These are phyloP conservation scores for Adineta ricciae DNA, from an alignment of 2,888 invertebrate species.

Conservation along the genomic window DNA sequence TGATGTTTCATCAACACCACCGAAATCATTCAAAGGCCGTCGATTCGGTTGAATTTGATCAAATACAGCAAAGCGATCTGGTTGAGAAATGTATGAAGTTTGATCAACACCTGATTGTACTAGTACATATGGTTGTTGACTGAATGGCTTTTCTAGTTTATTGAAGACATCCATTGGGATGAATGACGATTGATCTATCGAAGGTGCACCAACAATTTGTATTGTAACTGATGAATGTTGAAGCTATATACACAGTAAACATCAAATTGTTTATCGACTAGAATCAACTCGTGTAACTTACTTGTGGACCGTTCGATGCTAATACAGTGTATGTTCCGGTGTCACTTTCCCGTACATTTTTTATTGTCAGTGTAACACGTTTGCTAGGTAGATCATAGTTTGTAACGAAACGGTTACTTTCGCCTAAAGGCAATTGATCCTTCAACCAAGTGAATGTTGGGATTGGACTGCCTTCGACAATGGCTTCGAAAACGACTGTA, in stretches of 20 bases:
- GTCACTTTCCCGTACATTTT: constrained; percentile 26
- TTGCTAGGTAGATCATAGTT: constrained; percentile 28
- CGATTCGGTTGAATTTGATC: neutral
- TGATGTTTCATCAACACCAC: constrained; percentile 31
- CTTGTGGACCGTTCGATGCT: constrained; percentile 39
- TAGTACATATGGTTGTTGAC: neutral
- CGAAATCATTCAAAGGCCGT: neutral
- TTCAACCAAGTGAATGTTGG: constrained; percentile 22
- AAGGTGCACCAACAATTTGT: neutral
- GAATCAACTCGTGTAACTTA: too few species aligned
- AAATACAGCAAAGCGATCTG: constrained; percentile 18
- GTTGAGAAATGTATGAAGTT: neutral
- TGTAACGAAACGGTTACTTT: constrained; percentile 19
- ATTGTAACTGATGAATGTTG: neutral
- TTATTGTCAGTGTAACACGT: constrained; percentile 34
- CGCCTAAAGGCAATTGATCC: constrained; percentile 18
- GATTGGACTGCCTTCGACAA: constrained; percentile 25
- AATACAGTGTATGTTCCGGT: constrained; percentile 40
- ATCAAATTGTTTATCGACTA: too few species aligned
- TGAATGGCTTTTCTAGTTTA: neutral
- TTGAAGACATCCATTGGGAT: neutral
- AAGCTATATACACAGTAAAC: neutral
- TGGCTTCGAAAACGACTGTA: constrained; percentile 10
- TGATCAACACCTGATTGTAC: constrained; percentile 10
- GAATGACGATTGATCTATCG: constrained; percentile 10